Conservation (phyloP, 2,797 vertebrate species). For the Hydrophis major region DNA sequence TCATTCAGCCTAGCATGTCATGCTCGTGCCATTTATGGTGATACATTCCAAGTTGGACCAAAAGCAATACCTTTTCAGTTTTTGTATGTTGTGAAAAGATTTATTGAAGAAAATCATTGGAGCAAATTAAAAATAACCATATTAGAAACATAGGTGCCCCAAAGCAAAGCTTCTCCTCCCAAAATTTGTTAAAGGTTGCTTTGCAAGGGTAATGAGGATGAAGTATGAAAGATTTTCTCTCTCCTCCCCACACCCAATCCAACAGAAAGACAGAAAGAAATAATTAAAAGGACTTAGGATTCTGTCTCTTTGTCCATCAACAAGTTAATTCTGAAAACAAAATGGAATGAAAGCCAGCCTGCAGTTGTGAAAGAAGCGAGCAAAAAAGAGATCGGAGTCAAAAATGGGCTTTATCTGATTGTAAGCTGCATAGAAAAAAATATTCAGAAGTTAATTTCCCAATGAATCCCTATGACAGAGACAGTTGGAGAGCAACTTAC, state of each 20-base stretch:
- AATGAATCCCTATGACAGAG: background rate
- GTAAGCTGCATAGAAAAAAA: background rate
- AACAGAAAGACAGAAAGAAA: background rate
- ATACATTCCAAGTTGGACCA: too few relatives aligned
- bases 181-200: background rate
- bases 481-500: background rate
- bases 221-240: background rate
- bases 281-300: background rate
- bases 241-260: background rate
- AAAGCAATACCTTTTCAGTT: background rate
- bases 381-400: background rate
- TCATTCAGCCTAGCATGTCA: background rate
- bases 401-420: too few relatives aligned
- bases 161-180: background rate
- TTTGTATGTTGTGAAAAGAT: background rate
- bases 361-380: background rate
- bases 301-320: background rate
- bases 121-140: background rate
- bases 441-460: background rate
- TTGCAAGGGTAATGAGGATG: background rate
- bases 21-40: background rate
- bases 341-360: background rate
- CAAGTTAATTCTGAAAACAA: background rate
- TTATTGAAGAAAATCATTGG: background rate
- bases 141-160: background rate